A percentile compares a stretch with the other conserved stretches of the same genome.
These are phyloP conservation scores for Chironex yamaguchii DNA, from an alignment of 30 jellyfish, hydroid and myxozoan genomes.

Conservation along the genomic window DNA sequence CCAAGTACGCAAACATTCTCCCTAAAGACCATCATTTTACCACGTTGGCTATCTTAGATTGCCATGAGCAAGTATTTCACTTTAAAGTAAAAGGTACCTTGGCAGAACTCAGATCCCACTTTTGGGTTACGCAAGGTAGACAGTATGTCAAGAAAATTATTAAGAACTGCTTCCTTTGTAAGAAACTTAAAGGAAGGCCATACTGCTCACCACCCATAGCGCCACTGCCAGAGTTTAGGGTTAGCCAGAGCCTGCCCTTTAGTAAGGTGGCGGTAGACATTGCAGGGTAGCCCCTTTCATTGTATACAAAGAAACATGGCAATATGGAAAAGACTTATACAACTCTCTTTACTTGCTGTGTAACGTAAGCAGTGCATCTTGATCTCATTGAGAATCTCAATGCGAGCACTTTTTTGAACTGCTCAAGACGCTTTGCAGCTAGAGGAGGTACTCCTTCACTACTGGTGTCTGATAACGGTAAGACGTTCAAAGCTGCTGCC, in stretches of 20 bases:
- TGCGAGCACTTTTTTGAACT: neutral
- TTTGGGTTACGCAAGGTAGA: constrained; percentile 28
- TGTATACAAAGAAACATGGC: no score
- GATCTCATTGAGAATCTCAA: constrained; percentile 10
- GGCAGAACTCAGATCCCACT: constrained; percentile 21
- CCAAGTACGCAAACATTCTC: neutral
- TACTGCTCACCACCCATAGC: neutral
- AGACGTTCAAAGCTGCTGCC: constrained; percentile 1
- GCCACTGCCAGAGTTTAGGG: neutral
- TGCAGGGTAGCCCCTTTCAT: constrained; percentile 36
- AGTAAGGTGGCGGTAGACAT: neutral
- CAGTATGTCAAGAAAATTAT: constrained; percentile 12
- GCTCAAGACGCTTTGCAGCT: neutral
- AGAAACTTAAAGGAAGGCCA: constrained; percentile 5
- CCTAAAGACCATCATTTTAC: neutral
- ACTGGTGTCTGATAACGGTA: constrained; percentile 9
- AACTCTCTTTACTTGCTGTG: neutral
- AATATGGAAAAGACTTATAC: neutral
- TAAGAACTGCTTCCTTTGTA: neutral
- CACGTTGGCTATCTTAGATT: neutral
- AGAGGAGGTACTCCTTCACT: constrained; percentile 2
- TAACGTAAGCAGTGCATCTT: constrained; percentile 4
- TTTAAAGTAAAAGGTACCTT: constrained; percentile 3
- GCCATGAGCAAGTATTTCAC: constrained; percentile 21
- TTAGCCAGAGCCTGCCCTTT: neutral